Evolutionary conservation across 1,140 invertebrate species (phyloP), one percentile per base, ranked within the genome.

Genomic region (Papilio glaucus): DNA sequence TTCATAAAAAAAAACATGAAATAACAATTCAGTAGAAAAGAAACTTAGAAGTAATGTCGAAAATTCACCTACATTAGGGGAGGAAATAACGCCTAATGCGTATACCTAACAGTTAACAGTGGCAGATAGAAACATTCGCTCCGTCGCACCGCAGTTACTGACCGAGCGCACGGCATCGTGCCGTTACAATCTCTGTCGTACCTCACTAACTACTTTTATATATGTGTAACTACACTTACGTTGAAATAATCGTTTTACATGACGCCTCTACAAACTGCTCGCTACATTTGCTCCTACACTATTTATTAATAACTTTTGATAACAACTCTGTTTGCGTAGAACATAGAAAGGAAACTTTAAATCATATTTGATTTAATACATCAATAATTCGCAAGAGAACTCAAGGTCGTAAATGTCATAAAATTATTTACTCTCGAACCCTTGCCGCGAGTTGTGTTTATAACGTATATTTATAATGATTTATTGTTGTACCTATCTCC

Each of bases 381-480:
- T 71, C 78, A 81, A 88, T 89, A 87, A 88, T 90, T 87, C 72
- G 81, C 85, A 72, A 75, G 80, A 88, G 77, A 85, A 83, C 85
- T 78, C 79, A 86, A 87, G 79, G 83, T 75, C 76, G 80, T 88
- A 88, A 90, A 85, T 80, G 88, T 87, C 85, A 81, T 85, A 80
- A 87, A 88, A 85, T 90, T 88, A 90, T 90, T 87, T 87, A 88
- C 79, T 79, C 74, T 76, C 73, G 68, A 87, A 86, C 84, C 85
- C 79, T 85, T 85, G 82, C 79, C 72, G 72, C 81, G 79, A 74
- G 77, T 83, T 80, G 86, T 86, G 83, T 88, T 88, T 86, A 85
- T 87, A 88, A 82, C 80, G 76, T 80, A 80, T 84, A 86, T 87
- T 88, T 86, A 89, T 86, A 75, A 86, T 92, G 88, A 90, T 90